phyloP scores from a whole-genome alignment of 2,888 invertebrate genomes.

The Thumatha senex region DNA sequence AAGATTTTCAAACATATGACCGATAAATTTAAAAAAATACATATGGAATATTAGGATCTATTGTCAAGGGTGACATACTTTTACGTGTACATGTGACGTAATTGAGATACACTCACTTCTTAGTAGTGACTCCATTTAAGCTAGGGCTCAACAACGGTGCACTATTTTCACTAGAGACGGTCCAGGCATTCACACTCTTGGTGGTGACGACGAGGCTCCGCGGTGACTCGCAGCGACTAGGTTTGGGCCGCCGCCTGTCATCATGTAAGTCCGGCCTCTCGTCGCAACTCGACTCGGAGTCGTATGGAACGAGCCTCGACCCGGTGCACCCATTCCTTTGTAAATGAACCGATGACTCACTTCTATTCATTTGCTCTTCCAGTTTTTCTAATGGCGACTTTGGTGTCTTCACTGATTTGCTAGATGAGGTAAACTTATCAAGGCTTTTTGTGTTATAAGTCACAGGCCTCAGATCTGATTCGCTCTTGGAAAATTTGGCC shows the following conservation, averaged over 20 bases:
- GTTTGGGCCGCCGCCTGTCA: constrained; percentile 53
- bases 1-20: no score
- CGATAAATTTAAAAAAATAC: no score
- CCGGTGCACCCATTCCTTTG: constrained; percentile 55
- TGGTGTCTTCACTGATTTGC: constrained; percentile 60
- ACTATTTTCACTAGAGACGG: constrained; percentile 67
- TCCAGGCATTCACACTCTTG: constrained; percentile 72
- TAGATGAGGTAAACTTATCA: constrained; percentile 55
- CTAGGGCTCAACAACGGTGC: constrained; percentile 75
- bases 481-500: constrained; percentile 58
- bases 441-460: constrained; percentile 44
- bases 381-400: constrained; percentile 74
- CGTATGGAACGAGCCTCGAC: constrained; percentile 83
- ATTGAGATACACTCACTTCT: constrained; percentile 54
- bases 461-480: constrained; percentile 54
- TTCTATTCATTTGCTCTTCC: constrained; percentile 75
- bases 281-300: constrained; percentile 82
- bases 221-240: constrained; percentile 62
- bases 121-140: constrained; percentile 75
- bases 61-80: no score
- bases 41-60: no score
- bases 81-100: no score
- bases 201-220: constrained; percentile 57
- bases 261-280: constrained; percentile 48
- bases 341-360: constrained; percentile 49